phyloP scores from a whole-genome alignment of 2,113 vertebrate genomes.

The Gobius niger region DNA sequence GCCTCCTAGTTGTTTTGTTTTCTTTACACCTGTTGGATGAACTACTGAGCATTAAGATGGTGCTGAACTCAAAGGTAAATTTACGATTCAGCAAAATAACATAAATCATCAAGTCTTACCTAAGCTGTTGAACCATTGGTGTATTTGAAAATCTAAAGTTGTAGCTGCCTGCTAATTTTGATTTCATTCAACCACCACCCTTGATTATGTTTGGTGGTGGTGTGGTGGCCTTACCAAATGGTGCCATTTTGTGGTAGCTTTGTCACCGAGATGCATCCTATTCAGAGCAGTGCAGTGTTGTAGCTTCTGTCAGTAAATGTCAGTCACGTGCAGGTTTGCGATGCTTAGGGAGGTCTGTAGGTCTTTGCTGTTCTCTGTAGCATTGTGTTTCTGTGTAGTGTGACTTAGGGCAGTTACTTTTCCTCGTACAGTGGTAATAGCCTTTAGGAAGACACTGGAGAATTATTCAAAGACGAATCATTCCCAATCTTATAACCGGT shows the following conservation, averaged over 20 bases:
- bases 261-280: constrained; percentile 21
- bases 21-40: constrained; percentile 32
- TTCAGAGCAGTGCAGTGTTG: constrained; percentile 53
- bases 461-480: constrained; percentile 37
- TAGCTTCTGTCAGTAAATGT: constrained; percentile 57
- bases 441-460: constrained; percentile 54
- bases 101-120: constrained; percentile 30
- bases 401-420: constrained; percentile 35
- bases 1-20: constrained; percentile 36
- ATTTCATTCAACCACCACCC: constrained; percentile 33
- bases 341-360: constrained; percentile 44
- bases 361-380: constrained; percentile 58
- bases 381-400: constrained; percentile 57
- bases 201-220: constrained; percentile 33
- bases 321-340: constrained; percentile 34
- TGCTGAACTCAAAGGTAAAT: constrained; percentile 17
- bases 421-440: constrained; percentile 40
- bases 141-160: constrained; percentile 29
- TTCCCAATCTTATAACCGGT: constrained; percentile 19
- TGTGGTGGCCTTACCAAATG: constrained; percentile 52
- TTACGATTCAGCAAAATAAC: constrained; percentile 20
- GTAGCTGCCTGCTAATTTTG: constrained; percentile 23
- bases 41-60: constrained; percentile 53
- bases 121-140: constrained; percentile 35
- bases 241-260: constrained; percentile 46